phyloP scores from a whole-genome alignment of 1,140 invertebrate genomes.

The Eriosoma lanigerum region DNA sequence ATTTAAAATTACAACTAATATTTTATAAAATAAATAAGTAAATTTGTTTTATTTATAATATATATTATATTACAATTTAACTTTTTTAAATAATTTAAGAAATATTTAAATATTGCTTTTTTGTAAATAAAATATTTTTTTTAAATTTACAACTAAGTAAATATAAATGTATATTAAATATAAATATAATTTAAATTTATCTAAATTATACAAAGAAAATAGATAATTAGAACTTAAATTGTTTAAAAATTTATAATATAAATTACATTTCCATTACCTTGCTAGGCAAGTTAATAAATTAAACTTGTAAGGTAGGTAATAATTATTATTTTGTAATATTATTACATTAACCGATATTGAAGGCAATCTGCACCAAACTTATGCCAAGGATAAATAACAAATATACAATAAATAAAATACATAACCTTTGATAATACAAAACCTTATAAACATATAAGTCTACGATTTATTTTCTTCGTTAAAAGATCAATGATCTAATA shows the following conservation, averaged over 20 bases:
- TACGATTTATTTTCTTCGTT: neutral
- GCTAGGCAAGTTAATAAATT: neutral
- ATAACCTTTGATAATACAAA: neutral
- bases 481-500: neutral
- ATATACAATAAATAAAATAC: neutral
- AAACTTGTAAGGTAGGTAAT: constrained; percentile 4
- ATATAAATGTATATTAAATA: neutral
- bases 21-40: neutral
- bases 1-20: neutral
- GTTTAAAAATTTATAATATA: neutral
- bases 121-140: neutral
- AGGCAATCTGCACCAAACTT: neutral
- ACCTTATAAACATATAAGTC: neutral
- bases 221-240: too few species aligned
- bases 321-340: neutral
- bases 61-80: too few species aligned
- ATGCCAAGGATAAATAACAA: constrained; percentile 3
- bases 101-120: too few species aligned
- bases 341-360: neutral
- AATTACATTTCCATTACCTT: neutral
- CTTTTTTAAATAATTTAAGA: too few species aligned
- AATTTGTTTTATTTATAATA: neutral
- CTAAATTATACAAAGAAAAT: too few species aligned
- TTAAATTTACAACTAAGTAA: neutral
- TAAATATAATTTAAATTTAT: neutral